Conservation (phyloP, 2,888 invertebrate genomes). For the Sabatieria punctata region DNA sequence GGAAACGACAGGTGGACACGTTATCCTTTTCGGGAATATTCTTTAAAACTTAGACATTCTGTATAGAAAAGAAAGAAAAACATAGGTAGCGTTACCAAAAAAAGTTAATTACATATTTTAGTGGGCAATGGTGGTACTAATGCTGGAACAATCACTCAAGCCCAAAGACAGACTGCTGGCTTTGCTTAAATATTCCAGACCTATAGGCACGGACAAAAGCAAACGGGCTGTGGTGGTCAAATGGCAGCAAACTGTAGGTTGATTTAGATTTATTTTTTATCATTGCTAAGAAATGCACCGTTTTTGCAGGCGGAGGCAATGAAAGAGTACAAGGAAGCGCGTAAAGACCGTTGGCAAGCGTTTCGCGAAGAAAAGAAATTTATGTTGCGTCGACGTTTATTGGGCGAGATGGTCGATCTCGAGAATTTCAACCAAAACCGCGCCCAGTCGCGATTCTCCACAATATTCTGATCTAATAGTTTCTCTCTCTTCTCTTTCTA, state of each 20-base stretch:
- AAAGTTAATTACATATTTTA: slow-evolving; percentile 41
- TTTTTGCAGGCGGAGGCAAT: background rate
- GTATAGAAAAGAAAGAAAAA: no score
- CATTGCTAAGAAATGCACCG: no score
- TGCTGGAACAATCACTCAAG: slow-evolving; percentile 83
- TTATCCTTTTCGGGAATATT: no score
- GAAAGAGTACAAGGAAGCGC: background rate
- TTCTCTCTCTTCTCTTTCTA: no score
- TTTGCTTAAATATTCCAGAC: slow-evolving; percentile 75
- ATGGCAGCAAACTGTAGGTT: no score
- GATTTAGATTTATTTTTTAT: no score
- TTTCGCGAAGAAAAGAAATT: background rate
- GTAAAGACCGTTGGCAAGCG: background rate
- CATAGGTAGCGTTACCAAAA: no score
- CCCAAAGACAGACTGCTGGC: slow-evolving; percentile 68
- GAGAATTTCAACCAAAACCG: no score
- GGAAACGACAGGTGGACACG: slow-evolving; percentile 62
- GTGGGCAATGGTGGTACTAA: slow-evolving; percentile 93
- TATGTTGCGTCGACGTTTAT: background rate
- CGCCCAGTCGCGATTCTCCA: no score
- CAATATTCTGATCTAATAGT: no score
- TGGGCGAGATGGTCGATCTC: no score
- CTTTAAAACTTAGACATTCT: no score
- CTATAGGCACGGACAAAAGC: slow-evolving; percentile 40
- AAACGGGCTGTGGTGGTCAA: slow-evolving; percentile 24